phyloP scores from a whole-genome alignment of 2,888 invertebrate genomes.

The Papilio elwesi region DNA sequence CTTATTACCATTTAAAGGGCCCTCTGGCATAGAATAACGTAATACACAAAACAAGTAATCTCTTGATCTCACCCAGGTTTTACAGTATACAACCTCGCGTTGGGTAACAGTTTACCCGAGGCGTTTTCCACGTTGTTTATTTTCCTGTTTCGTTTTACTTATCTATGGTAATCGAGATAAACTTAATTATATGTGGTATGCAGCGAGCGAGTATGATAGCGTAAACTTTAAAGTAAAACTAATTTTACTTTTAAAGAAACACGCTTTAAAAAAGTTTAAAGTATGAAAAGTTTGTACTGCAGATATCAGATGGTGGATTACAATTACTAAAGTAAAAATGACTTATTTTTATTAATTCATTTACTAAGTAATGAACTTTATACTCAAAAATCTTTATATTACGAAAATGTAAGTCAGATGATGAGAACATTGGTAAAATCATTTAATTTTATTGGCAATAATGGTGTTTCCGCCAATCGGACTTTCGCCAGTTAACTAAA shows the following conservation, averaged over 20 bases:
- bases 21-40: conserved; percentile 7
- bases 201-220: not conserved
- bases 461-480: no score
- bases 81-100: conserved; percentile 1
- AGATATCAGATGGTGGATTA: no score
- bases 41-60: conserved; percentile 11
- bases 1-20: conserved; percentile 31
- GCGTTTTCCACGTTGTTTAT: conserved; percentile 16
- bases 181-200: not conserved
- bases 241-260: not conserved
- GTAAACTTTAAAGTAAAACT: not conserved
- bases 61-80: conserved; percentile 6
- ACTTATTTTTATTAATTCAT: no score
- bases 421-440: no score
- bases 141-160: conserved; percentile 15
- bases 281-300: no score
- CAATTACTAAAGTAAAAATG: no score
- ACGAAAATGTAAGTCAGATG: no score
- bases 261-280: no score
- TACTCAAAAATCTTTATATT: no score
- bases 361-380: no score
- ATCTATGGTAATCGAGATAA: not conserved
- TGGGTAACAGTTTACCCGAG: conserved; percentile 5
- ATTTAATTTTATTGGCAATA: no score
- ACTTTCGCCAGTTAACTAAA: no score